Evolutionary conservation across 2,797 vertebrate genomes (phyloP), one percentile per base, ranked within the genome.

Genomic region (Tenualosa thibaudeaui): DNA sequence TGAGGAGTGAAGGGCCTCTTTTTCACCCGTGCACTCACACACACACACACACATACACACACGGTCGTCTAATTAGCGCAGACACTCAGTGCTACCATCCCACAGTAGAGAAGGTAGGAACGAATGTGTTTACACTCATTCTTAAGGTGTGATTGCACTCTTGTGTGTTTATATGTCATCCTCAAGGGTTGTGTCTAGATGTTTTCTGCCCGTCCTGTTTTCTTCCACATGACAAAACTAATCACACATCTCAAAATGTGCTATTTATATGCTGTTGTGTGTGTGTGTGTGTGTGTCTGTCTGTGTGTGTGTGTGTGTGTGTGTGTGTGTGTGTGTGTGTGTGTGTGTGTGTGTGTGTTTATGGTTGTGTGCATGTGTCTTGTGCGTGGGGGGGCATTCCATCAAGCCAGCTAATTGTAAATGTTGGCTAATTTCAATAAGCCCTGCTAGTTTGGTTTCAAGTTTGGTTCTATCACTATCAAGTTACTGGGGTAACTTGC

Each of bases 1-100:
- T 53, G 75, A 31, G 82, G 51, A 81, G 2, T 83, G 81, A 87
- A 81, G 56, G 81, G 54, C 31, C 56, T 9, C 7, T 58, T 82
- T 86, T 43, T 85, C 19, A 49, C 49, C 65, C 49, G 68, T 10
- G 10, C 1, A 24, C 83, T 54, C 68, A 84, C 68, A 75, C 26
- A 68, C 62, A 68, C 62, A 37, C 62, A 68, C 62, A 68, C 24
- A 17, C 3, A 78, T 17, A 78, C 40, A 46, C 17, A 46, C 68
- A 75, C 31, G 6, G 8, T 43, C 3, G 37, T 40, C 6, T 68
- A 26, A 31, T 37, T 68, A 68, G 10, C 62, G 46, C 71, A 46
- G 13, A 7, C 71, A 78, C 40, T 51, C n/a, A n/a, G 6, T 51
- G 50, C 8, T 15, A 78, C 15, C 19, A 78, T 71, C 68, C 37